Evolutionary conservation across 1,140 invertebrate species (phyloP), one percentile per base, ranked within the genome.

Genomic region (Aethina tumida): DNA sequence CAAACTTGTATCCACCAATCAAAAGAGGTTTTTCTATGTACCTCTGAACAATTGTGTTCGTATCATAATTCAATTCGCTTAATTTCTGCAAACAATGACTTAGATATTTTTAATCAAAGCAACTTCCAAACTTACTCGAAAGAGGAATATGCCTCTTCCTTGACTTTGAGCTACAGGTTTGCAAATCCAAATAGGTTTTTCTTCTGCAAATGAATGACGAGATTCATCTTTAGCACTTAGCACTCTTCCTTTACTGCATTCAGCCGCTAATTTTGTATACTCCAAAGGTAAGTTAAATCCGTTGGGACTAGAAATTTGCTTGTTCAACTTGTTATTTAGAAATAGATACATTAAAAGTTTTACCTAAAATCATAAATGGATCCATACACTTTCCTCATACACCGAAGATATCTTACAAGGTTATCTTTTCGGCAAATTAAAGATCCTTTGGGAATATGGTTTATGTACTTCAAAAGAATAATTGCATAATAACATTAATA

Each of bases 1-100:
- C 87, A 50, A 87, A 88, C 60, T 91, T 91, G 60, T 91, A 89
- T 5, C 84, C 84, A 0, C 84, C 84, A 48, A 91, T 88, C 3
- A 91, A 62, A 22, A 88, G 59, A 0, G 86, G 86, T 60, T 86
- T 87, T 41, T 84, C 75, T 12, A 94, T 86, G 54, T 95, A 95
- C 37, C 74, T 68, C 62, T 90, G 85, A 10, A 82, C 81, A 2
- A 86, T 76, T 3, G 83, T 75, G 1, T 77, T 74, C 32, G 70
- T 77, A 24, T 81, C 77, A 53, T 84, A 87, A 0, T 67, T 73
- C 41, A 87, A 65, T 32, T 85, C 81, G 38, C 79, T 80, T 2
- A 85, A 62, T 62, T 79, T 78, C 81, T 85, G 62, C 65, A 66
- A 51, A 51, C 43, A 49, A 8, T 24, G 7, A 24, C n/a, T 24